Evolutionary conservation across 2,113 vertebrate genomes (phyloP).

Genomic region (Halcyon malimbica): DNA sequence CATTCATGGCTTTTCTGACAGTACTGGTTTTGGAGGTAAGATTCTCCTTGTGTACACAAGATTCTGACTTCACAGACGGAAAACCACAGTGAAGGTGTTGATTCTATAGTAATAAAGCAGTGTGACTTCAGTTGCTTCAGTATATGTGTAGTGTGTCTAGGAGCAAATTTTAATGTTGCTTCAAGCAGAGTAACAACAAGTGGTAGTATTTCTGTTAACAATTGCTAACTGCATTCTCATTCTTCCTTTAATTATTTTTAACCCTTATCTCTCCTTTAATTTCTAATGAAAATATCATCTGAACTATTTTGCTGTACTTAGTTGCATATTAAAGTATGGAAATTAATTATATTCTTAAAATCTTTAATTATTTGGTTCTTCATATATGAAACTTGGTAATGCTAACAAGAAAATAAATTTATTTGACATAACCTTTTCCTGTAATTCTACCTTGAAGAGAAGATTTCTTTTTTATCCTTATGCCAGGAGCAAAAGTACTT

Average conservation of each 20-base stretch:
- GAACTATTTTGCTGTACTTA: background rate
- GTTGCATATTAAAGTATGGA: background rate
- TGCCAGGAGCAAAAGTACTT: background rate
- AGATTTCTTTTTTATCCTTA: background rate
- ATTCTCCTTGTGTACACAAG: background rate
- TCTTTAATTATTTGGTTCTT: background rate
- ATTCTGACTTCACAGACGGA: background rate
- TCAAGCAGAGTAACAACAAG: background rate
- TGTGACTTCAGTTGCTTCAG: background rate
- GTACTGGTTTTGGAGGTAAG: background rate
- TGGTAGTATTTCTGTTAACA: background rate
- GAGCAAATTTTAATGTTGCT: background rate
- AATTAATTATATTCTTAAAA: background rate
- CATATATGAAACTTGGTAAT: background rate
- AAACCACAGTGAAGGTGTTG: background rate
- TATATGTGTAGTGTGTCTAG: background rate
- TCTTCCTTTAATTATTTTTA: background rate
- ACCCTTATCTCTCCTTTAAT: background rate
- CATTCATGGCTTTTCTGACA: background rate
- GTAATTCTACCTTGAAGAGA: background rate
- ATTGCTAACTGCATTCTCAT: background rate
- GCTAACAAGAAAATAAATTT: background rate
- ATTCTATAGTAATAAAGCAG: background rate
- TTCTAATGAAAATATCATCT: background rate
- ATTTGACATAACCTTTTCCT: background rate